A percentile compares a stretch with the other conserved stretches of the same genome.
Conservation (phyloP, 1,140 invertebrate genomes). For the Ostrea denselamellosa region DNA sequence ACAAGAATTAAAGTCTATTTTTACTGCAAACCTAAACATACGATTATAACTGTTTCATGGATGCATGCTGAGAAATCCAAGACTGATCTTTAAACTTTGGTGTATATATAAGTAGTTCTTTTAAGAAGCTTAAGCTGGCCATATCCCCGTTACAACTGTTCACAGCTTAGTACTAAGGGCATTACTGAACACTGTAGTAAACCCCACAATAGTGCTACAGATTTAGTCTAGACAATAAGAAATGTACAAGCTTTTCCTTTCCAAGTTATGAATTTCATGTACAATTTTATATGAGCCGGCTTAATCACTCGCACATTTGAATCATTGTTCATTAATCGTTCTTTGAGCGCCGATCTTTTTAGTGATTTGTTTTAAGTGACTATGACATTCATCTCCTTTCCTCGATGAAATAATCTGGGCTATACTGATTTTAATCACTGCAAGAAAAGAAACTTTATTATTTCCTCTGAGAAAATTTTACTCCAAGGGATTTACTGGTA, state of each 20-base stretch:
- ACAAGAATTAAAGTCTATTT: constrained; percentile 20
- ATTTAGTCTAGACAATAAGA: constrained; percentile 40
- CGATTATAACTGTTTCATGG: not conserved
- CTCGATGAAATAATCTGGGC: constrained; percentile 21
- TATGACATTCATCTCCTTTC: constrained; percentile 31
- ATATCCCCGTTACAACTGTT: constrained; percentile 23
- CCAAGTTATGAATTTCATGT: constrained; percentile 21
- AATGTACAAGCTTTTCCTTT: constrained; percentile 38
- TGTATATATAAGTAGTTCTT: constrained; percentile 27
- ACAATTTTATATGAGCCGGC: constrained; percentile 11
- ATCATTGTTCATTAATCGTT: constrained; percentile 31
- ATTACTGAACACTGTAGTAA: not conserved
- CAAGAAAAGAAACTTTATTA: constrained; percentile 13
- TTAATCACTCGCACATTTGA: constrained; percentile 25
- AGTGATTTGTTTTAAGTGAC: constrained; percentile 33
- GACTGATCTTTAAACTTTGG: constrained; percentile 19
- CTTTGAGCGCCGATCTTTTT: constrained; percentile 32
- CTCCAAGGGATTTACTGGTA: not conserved
- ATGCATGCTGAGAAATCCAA: constrained; percentile 8
- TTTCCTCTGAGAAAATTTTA: constrained; percentile 27
- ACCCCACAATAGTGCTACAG: constrained; percentile 12
- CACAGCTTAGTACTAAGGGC: not conserved
- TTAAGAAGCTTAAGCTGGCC: constrained; percentile 1
- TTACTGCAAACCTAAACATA: constrained; percentile 39
- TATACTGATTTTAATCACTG: constrained; percentile 32